Base-by-base conservation (phyloP, 2,797 vertebrate species). In the Cyprinella venusta region DNA sequence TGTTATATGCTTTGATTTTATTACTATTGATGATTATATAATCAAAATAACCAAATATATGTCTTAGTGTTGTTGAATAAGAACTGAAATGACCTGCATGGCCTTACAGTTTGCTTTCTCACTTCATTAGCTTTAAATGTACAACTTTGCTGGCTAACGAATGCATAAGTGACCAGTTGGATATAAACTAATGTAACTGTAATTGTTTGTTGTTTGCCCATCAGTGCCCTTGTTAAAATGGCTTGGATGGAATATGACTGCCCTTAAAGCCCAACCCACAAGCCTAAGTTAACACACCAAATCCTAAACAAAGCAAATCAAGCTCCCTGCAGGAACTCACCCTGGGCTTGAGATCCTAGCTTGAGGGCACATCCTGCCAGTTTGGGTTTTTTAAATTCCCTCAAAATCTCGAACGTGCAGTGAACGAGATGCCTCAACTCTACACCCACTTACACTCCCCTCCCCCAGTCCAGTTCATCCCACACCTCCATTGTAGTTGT, bases 401-500 rank as follows among this genome's bases (percentile, higher is more conserved):
- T 40, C 63, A 76, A 54, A 56, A 45, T 42, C 8, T 26, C 6
- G 9, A 61, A 10, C 10, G 6, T 59, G 48, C n/a, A 45, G 24
- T 78, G 64, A 83, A 83, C 59, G 19, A 48, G 64, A 70, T 2
- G 38, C 75, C 40, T 40, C 19, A 63, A 48, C 75, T 50, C 52
- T 71, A 48, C 72, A 45, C 63, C 36, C 81, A 67, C 12, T 42
- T 67, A 24, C 2, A 1, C 19, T 65, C 83, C 70, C 76, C 59
- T 72, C 26, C 68, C 69, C 26, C 30, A 54, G 70, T 79, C 56
- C 56, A 64, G 68, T 77, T 76, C 74, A 70, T 76, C 36, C 70
- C 72, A 67, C 76, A 76, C 63, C 36, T 77, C 76, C 71, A 65
- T 85, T 87, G 75, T 78, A 33, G 65, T 77, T 3, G 54, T 74